phyloP scores from a whole-genome alignment of 2,888 invertebrate species.

The Hirtodrosophila histrioides region DNA sequence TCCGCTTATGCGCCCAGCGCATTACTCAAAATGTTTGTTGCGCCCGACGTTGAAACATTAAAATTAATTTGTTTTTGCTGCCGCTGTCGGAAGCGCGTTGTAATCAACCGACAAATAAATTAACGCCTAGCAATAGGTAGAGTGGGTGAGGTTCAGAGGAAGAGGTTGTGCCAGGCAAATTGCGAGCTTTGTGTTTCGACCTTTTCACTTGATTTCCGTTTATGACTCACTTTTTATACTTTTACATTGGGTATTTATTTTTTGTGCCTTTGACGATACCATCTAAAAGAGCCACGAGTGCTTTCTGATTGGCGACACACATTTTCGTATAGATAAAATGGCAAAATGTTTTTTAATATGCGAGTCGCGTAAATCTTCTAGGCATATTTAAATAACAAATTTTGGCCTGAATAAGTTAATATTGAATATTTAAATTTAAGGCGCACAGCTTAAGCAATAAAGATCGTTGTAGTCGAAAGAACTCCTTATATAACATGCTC shows the following conservation, averaged over 20 bases:
- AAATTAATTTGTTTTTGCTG: constrained; percentile 72
- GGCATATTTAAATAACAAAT: too few relatives aligned
- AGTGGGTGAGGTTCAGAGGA: constrained; percentile 1
- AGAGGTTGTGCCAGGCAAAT: constrained; percentile 59
- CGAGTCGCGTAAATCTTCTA: too few relatives aligned
- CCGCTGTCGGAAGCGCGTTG: constrained; percentile 71
- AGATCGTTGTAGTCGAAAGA: too few relatives aligned
- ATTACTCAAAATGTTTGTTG: constrained; percentile 67
- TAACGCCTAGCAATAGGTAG: constrained; percentile 50
- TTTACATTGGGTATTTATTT: constrained; percentile 30
- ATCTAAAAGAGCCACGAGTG: too few relatives aligned
- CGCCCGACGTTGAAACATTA: constrained; percentile 61
- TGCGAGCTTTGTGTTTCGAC: constrained; percentile 62
- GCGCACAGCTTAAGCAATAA: too few relatives aligned
- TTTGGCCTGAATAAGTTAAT: too few relatives aligned
- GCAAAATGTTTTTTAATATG: too few relatives aligned
- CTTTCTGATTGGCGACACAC: too few relatives aligned
- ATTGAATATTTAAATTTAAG: too few relatives aligned
- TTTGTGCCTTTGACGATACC: constrained; percentile 25
- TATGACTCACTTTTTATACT: constrained; percentile 40
- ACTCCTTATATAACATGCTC: too few relatives aligned
- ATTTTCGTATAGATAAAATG: too few relatives aligned
- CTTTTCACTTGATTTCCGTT: constrained; percentile 76
- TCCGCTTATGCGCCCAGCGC: constrained; percentile 58
- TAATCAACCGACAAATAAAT: constrained; percentile 79